Conservation (phyloP, 2,888 invertebrate species). For the Eilema depressum region DNA sequence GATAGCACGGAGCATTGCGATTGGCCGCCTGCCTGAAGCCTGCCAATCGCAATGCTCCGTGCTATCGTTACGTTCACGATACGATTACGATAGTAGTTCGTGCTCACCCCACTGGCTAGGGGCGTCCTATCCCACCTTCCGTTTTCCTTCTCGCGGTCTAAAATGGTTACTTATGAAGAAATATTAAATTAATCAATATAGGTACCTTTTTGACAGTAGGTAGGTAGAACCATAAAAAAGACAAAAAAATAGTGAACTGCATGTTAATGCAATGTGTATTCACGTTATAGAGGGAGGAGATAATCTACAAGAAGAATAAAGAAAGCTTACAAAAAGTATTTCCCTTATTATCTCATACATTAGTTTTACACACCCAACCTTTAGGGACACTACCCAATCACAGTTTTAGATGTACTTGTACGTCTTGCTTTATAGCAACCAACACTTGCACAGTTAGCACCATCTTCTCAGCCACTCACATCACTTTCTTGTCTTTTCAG, state of each 20-base stretch:
- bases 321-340: slow-evolving; percentile 54
- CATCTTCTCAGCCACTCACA: slow-evolving; percentile 75
- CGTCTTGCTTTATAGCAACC: slow-evolving; percentile 47
- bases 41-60: too few species aligned
- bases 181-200: too few species aligned
- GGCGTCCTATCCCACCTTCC: too few species aligned
- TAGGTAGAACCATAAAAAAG: slow-evolving; percentile 18
- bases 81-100: too few species aligned
- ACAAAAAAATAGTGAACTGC: slow-evolving; percentile 24
- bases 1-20: too few species aligned
- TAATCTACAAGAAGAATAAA: slow-evolving; percentile 54
- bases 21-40: too few species aligned
- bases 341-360: slow-evolving; percentile 38
- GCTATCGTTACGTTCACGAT: too few species aligned
- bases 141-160: too few species aligned
- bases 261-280: slow-evolving; percentile 47
- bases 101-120: too few species aligned
- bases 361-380: slow-evolving; percentile 40
- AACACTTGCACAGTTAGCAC: slow-evolving; percentile 72
- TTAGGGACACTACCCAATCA: slow-evolving; percentile 48
- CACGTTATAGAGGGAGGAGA: slow-evolving; percentile 53
- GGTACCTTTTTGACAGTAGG: not conserved
- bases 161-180: too few species aligned
- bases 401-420: slow-evolving; percentile 38
- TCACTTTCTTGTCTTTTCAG: slow-evolving; percentile 88